Evolutionary conservation across 1,140 invertebrate species (phyloP), one percentile per base, ranked within the genome.

Genomic region (Drosophila takahashii): DNA sequence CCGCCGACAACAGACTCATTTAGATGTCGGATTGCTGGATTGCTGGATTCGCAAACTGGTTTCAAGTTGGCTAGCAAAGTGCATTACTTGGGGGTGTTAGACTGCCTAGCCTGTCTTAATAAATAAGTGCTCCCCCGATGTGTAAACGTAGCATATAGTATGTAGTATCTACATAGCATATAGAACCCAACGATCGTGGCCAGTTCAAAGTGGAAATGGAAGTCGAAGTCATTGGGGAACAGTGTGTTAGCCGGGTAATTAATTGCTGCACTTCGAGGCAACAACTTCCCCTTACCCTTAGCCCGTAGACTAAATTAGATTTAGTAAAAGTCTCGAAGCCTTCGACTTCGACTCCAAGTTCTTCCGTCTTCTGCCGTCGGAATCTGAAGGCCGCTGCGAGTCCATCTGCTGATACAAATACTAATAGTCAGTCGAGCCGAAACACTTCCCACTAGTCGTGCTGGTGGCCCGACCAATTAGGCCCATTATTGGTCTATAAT

Each of bases 241-340:
- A 72, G 53, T 81, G 56, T 71, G 66, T 65, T 66, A 51, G 69
- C 67, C 59, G 47, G 62, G 61, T 87, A 89, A 87, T 83, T 87
- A 83, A 87, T 89, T 83, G 70, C 69, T 60, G 57, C 65, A 64
- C 45, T 65, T 42, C 13, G 9, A 34, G 16, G 27, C 9, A 29
- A 26, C 9, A 29, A 26, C 34, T 32, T 39, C 26, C 50, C 41
- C 51, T 32, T 48, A n/a, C 42, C 41, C 41, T 36, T 54, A 18
- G 47, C 36, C 29, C 34, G 22, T 22, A 22, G 22, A 2, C 42
- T 62, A 6, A 8, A 27, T n/a, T 8, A n/a, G n/a, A 10, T 47
- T 67, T 60, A 58, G 76, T 65, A 66, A 80, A 77, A 64, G 57
- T 76, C 51, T 54, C 26, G 15, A 48, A 54, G 65, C 45, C 3